Conservation (phyloP, 2,797 vertebrate genomes). For the Cottoperca gobio region DNA sequence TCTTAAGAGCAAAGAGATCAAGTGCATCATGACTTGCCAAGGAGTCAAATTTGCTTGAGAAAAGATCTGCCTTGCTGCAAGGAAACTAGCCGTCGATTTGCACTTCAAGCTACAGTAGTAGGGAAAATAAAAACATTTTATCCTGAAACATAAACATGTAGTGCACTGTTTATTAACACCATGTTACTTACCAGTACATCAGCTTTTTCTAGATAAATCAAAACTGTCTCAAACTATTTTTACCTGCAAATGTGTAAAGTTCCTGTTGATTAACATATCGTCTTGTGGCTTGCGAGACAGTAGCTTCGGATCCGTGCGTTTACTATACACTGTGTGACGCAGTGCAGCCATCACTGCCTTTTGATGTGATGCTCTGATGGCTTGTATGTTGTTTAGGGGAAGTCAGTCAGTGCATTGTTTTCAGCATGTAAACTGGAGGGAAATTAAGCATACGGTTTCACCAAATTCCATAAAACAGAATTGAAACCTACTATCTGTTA, state of each 20-base stretch:
- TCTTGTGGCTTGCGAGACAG: not conserved
- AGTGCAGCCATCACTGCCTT: not conserved
- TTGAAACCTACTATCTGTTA: not conserved
- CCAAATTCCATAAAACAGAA: no score
- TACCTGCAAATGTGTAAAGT: not conserved
- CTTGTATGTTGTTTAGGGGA: not conserved
- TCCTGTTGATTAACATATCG: not conserved
- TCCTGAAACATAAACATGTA: not conserved
- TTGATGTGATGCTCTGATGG: not conserved
- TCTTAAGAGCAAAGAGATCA: conserved; percentile 16
- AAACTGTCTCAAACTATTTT: not conserved
- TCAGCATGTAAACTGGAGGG: not conserved
- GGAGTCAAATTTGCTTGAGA: not conserved
- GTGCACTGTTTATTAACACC: not conserved
- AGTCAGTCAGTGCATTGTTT: not conserved
- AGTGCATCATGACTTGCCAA: conserved; percentile 21
- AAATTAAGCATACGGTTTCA: not conserved
- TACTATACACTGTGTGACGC: not conserved
- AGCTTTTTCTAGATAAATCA: not conserved
- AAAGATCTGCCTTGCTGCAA: conserved; percentile 4
- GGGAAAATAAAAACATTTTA: not conserved
- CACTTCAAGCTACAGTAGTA: not conserved
- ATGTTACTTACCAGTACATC: not conserved
- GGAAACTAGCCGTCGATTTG: not conserved
- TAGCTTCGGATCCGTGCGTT: not conserved